These are phyloP conservation scores for Rambutsinella grinnellia DNA, from an alignment of 2,888 invertebrate species.

Conservation along the genomic window DNA sequence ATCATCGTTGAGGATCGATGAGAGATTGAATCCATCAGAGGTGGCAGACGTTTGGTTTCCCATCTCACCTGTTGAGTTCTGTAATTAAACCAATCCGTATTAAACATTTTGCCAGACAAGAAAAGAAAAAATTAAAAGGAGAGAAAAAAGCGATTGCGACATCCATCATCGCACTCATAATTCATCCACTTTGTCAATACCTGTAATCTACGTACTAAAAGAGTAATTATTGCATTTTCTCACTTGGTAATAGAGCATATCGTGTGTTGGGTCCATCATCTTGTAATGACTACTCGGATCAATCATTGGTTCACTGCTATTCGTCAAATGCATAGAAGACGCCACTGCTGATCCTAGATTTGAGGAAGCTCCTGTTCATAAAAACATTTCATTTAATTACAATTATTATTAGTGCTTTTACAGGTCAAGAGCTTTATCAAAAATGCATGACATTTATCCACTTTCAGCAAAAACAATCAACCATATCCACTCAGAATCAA, in stretches of 20 bases:
- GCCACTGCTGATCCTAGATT: conserved; percentile 82
- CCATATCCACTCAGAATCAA: not conserved
- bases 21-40: conserved; percentile 84
- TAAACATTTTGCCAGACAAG: not conserved
- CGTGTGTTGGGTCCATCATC: conserved; percentile 77
- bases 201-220: not conserved
- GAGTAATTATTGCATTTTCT: conserved; percentile 35
- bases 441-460: not conserved
- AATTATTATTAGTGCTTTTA: not conserved
- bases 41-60: conserved; percentile 73
- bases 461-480: not conserved
- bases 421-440: not conserved
- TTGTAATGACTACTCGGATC: conserved; percentile 76
- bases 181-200: not conserved
- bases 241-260: conserved; percentile 88
- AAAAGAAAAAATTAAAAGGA: conserved; percentile 3
- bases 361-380: conserved; percentile 70
- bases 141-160: not conserved
- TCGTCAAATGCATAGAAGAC: conserved; percentile 83
- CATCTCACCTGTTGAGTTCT: conserved; percentile 77
- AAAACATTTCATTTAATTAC: conserved; percentile 11
- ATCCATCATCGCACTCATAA: too few relatives aligned
- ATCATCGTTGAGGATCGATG: conserved; percentile 89
- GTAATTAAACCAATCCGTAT: conserved; percentile 59
- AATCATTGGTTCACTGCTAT: conserved; percentile 79